These are phyloP conservation scores for Micrasema longulum DNA, from an alignment of 1,140 invertebrate genomes.

Conservation along the genomic window DNA sequence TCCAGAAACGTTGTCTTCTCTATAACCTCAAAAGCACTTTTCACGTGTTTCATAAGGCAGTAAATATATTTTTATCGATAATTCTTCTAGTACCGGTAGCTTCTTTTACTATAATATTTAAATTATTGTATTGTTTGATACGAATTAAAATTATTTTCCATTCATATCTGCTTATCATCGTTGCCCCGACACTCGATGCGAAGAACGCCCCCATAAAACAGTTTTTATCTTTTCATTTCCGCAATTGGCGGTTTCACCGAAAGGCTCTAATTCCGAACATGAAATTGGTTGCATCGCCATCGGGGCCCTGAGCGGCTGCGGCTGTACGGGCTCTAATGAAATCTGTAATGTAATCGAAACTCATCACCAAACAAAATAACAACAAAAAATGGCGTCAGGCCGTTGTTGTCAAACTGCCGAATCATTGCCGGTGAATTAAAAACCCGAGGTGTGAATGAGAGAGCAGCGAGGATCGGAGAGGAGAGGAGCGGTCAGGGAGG, in stretches of 20 bases:
- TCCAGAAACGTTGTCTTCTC: too few relatives aligned
- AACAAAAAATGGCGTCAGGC: conserved; percentile 44
- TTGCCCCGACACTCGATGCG: too few relatives aligned
- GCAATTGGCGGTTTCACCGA: conserved; percentile 1
- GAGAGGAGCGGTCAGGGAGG: conserved; percentile 30
- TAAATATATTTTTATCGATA: too few relatives aligned
- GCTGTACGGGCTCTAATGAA: too few relatives aligned
- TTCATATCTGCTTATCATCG: conserved; percentile 5
- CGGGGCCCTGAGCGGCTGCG: conserved; percentile 39
- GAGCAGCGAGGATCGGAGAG: conserved; percentile 8
- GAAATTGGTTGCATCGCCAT: conserved; percentile 33
- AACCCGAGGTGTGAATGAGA: conserved; percentile 51
- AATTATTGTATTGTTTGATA: not conserved
- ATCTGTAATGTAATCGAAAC: conserved; percentile 49
- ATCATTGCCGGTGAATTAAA: conserved; percentile 53
- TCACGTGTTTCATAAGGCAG: too few relatives aligned
- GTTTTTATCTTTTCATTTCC: conserved; percentile 19
- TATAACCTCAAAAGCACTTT: too few relatives aligned
- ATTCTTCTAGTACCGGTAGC: too few relatives aligned
- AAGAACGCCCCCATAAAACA: not conserved
- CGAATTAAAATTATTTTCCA: too few relatives aligned
- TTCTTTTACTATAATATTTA: not conserved
- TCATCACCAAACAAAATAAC: conserved; percentile 52
- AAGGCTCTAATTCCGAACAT: conserved; percentile 18
- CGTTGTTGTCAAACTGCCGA: conserved; percentile 46